A percentile compares a stretch with the other conserved stretches of the same genome.
Evolutionary conservation across 2,113 vertebrate species (phyloP).

Genomic region (Indicator maculatus): DNA sequence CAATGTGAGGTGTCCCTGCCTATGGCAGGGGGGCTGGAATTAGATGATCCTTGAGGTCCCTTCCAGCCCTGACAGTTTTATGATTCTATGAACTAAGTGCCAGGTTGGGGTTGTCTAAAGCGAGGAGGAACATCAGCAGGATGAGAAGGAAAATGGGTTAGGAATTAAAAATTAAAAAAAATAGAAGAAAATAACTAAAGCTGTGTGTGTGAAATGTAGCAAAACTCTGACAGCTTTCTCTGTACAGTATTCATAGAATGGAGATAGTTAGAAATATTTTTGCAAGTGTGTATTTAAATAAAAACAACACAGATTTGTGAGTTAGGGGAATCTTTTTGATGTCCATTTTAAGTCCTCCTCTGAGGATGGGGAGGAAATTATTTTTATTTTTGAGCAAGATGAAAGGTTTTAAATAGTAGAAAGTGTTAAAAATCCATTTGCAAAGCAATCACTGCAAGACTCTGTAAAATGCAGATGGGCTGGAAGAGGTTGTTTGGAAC

Average conservation of each 20-base stretch:
- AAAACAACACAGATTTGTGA: constrained; percentile 10
- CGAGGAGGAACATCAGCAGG: constrained; percentile 32
- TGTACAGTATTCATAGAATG: constrained; percentile 80
- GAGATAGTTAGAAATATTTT: constrained; percentile 83
- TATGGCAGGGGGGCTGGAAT: too few species aligned
- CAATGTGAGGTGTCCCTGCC: neutral
- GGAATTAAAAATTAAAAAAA: neutral
- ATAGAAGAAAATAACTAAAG: neutral
- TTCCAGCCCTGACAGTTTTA: too few species aligned
- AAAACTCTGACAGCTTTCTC: constrained; percentile 77
- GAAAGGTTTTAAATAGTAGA: too few species aligned
- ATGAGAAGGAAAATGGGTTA: constrained; percentile 46
- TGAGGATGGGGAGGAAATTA: neutral
- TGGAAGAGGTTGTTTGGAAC: too few species aligned
- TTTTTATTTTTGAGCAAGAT: neutral
- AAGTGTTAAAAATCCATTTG: too few species aligned
- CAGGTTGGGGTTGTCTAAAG: constrained; percentile 59
- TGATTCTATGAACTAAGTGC: constrained; percentile 70
- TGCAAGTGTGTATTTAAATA: constrained; percentile 74
- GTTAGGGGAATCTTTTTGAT: constrained; percentile 62
- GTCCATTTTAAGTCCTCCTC: constrained; percentile 62
- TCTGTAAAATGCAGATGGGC: too few species aligned
- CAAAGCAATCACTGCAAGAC: too few species aligned
- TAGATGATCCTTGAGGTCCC: too few species aligned
- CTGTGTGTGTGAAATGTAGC: constrained; percentile 66